phyloP scores from a whole-genome alignment of 2,113 vertebrate genomes.

The Phalacrocorax carbo region DNA sequence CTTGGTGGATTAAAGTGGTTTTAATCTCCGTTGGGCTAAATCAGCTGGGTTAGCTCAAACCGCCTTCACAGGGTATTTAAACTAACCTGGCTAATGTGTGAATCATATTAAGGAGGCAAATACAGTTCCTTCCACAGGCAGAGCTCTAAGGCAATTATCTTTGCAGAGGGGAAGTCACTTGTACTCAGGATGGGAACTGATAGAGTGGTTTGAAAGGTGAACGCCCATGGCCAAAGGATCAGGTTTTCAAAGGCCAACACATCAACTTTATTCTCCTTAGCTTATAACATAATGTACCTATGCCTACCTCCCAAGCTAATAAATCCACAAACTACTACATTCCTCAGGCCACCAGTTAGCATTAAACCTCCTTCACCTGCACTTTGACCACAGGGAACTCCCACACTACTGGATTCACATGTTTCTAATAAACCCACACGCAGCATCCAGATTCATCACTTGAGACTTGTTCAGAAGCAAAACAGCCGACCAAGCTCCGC shows the following conservation, averaged over 20 bases:
- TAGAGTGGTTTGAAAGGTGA: not conserved
- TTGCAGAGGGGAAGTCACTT: not conserved
- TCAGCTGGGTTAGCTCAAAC: not conserved
- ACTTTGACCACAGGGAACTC: not conserved
- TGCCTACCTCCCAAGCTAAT: not conserved
- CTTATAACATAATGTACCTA: accelerated
- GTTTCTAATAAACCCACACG: not conserved
- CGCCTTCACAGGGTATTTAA: not conserved
- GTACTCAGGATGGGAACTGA: not conserved
- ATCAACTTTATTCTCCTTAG: not conserved
- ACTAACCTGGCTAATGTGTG: not conserved
- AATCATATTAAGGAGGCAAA: not conserved
- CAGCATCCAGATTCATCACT: not conserved
- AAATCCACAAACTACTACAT: not conserved
- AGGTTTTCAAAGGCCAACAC: not conserved
- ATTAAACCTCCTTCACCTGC: not conserved
- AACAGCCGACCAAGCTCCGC: not conserved
- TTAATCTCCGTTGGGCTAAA: not conserved
- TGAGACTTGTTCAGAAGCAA: not conserved
- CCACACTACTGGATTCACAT: not conserved
- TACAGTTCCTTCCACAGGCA: not conserved
- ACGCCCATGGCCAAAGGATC: not conserved
- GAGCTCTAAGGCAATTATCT: not conserved
- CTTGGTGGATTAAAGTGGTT: not conserved
- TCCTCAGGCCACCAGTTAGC: not conserved